Evolutionary conservation across 2,888 invertebrate species (phyloP).

Genomic region (Drosophila vallismaia): DNA sequence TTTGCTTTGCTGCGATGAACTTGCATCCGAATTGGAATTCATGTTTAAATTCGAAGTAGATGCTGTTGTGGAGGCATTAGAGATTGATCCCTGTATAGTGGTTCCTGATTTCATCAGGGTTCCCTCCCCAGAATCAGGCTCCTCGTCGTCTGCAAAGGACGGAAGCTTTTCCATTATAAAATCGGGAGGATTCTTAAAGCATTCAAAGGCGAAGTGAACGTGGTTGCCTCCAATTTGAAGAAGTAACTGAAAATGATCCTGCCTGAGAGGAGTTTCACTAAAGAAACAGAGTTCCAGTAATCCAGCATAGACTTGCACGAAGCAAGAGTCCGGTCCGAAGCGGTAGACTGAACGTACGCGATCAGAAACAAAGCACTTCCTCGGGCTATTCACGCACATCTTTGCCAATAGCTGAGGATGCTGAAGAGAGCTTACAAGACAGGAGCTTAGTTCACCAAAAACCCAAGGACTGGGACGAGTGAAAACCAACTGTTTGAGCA

Average conservation of each 20-base stretch:
- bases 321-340: slow-evolving; percentile 77
- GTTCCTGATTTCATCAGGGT: not conserved
- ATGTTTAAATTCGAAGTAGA: slow-evolving; percentile 15
- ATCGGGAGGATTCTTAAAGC: slow-evolving; percentile 74
- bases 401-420: slow-evolving; percentile 48
- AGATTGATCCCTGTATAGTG: slow-evolving; percentile 9
- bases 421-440: slow-evolving; percentile 59
- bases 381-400: slow-evolving; percentile 71
- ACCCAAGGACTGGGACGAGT: slow-evolving; percentile 80
- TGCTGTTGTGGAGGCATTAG: slow-evolving; percentile 5
- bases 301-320: slow-evolving; percentile 80
- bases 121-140: not conserved
- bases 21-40: slow-evolving; percentile 4
- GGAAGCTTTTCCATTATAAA: slow-evolving; percentile 75
- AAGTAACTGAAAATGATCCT: slow-evolving; percentile 70
- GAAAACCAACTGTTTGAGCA: slow-evolving; percentile 79
- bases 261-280: slow-evolving; percentile 56
- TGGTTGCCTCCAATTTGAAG: slow-evolving; percentile 75
- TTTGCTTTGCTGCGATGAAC: slow-evolving; percentile 12
- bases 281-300: slow-evolving; percentile 78
- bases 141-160: slow-evolving; percentile 72
- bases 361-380: slow-evolving; percentile 67
- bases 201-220: slow-evolving; percentile 74
- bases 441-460: slow-evolving; percentile 69
- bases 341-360: slow-evolving; percentile 75